Evolutionary conservation across 2,888 invertebrate genomes (phyloP), one percentile per base, ranked within the genome.

Genomic region (Rhopalosiphum nymphaeae): DNA sequence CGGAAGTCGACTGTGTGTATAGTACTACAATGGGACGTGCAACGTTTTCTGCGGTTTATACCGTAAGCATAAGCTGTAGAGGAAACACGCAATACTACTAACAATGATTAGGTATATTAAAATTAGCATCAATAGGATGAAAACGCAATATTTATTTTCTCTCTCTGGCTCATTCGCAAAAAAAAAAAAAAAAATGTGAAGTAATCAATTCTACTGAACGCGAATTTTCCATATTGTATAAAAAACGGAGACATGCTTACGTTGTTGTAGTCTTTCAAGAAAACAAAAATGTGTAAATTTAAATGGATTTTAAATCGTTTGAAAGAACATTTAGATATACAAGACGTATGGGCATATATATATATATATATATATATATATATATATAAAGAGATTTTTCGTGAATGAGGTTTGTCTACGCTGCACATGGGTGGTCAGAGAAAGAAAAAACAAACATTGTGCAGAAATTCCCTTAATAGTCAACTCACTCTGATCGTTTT

Each of bases 401-500:
- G 7, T 36, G n/a, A 67, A 36, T 7, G n/a, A 16, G 0, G n/a
- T 67, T 67, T 36, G 67, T 16, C 36, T 13, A 67, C n/a, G 29
- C n/a, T 13, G n/a, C n/a, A 5, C 16, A 21, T 21, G 5, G 21
- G 36, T 16, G 21, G 36, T 16, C 36, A 67, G 36, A n/a, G 7
- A 61, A 3, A n/a, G 11, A 67, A n/a, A 67, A n/a, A n/a, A n/a
- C 61, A n/a, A 67, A n/a, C n/a, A 5, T 11, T 13, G n/a, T 16
- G 1, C 7, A 7, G 16, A 67, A n/a, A 16, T 67, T 1, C 16
- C 16, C 0, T 7, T 21, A 16, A 36, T 21, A 78, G 21, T 36
- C 5, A 26, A 61, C 89, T 93, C n/a, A 93, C 93, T 61, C 3
- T n/a, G 61, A 78, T 92, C 91, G n/a, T 21, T 57, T 53, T 91